phyloP scores from a whole-genome alignment of 2,888 invertebrate genomes.

The Magallana nippona region DNA sequence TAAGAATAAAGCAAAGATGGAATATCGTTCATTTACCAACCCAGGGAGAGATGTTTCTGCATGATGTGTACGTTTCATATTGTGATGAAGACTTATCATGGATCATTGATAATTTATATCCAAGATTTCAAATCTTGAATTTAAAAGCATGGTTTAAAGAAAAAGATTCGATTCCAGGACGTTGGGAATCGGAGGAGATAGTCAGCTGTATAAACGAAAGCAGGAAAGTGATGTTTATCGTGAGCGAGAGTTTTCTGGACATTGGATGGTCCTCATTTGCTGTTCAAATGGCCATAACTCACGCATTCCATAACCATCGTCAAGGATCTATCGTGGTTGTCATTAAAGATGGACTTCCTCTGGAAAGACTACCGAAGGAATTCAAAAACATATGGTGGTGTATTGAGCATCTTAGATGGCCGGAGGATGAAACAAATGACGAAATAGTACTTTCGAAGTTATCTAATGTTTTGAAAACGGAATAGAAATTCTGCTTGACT shows the following conservation, averaged over 20 bases:
- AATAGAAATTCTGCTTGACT: background rate
- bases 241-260: constrained; percentile 28
- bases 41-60: background rate
- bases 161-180: constrained; percentile 30
- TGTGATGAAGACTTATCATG: background rate
- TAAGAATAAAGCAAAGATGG: background rate
- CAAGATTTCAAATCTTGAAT: background rate
- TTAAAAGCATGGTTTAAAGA: background rate
- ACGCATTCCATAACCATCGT: constrained; percentile 24
- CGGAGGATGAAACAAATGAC: background rate
- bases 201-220: constrained; percentile 15
- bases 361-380: constrained; percentile 19
- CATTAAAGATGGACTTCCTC: constrained; percentile 23
- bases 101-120: background rate
- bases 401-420: constrained; percentile 14
- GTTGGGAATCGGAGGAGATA: background rate
- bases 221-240: constrained; percentile 35
- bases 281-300: constrained; percentile 15
- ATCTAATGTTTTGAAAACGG: background rate
- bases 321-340: constrained; percentile 4
- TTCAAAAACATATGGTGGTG: constrained; percentile 35
- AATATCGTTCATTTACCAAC: background rate
- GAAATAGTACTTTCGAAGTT: background rate
- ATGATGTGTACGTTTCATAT: background rate
- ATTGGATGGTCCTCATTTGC: constrained; percentile 25